Evolutionary conservation across 2,113 vertebrate genomes (phyloP), one percentile per base, ranked within the genome.

Genomic region (Alethe diademata): DNA sequence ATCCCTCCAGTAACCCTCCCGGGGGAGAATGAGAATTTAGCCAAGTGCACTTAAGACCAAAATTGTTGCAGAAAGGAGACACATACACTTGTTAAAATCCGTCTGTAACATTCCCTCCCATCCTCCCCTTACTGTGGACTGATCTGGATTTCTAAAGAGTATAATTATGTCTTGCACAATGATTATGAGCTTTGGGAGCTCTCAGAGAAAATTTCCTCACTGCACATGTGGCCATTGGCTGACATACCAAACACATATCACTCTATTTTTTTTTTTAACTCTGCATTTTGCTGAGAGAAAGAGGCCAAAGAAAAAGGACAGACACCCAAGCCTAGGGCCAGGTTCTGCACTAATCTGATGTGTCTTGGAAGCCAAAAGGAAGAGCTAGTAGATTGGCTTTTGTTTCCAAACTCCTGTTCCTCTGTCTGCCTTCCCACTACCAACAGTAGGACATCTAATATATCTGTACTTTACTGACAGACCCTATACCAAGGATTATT

Each of bases 171-270:
- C 94, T 97, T 92, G 89, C 74, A 94, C 87, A 93, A 97, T 86
- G 88, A 95, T 97, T 97, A 96, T 96, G 79, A 97, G 93, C 87
- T 97, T 93, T 96, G 95, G 94, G 92, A 97, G 86, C 89, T 95
- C 90, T 95, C 95, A 93, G 94, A 93, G 83, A 96, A 96, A 96
- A 97, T 90, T 92, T 92, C 78, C 95, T 91, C 89, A 69, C 90
- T 94, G 87, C 92, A 97, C 92, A 96, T 97, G 96, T 97, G 96
- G 92, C 93, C 93, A 95, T 64, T 97, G 95, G 95, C 90, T 97
- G 96, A 88, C 91, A 92, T 18, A 93, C 60, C 85, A 80, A 90
- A 80, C 66, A 82, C 96, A 87, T 92, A 97, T 93, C 76, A 71
- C 45, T 94, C 72, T 11, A 2, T 80, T 69, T 47, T 62, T 83